Percentiles rank a stretch among this genome's conserved stretches.
phyloP scores from a whole-genome alignment of 2,888 invertebrate species.

The Listrodromus nycthemerus region DNA sequence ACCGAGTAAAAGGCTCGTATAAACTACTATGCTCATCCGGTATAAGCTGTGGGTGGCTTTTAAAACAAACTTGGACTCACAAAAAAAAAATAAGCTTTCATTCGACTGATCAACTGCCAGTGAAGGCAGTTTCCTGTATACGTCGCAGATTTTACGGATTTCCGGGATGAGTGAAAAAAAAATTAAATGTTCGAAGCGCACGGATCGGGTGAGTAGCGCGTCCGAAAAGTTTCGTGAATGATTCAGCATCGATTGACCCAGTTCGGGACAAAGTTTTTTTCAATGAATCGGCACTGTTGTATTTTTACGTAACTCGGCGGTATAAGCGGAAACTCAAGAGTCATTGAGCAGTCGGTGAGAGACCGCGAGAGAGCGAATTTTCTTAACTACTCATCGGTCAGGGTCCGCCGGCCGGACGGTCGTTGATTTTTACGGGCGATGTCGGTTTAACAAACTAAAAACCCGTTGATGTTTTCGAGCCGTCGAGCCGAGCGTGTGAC shows the following conservation, averaged over 20 bases:
- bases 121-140: too few relatives aligned
- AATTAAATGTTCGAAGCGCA: background rate
- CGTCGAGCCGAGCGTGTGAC: background rate
- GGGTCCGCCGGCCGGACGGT: background rate
- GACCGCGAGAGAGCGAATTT: background rate
- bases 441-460: slow-evolving; percentile 40
- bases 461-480: background rate
- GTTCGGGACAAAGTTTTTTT: background rate
- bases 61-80: too few relatives aligned
- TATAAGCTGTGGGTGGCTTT: too few relatives aligned
- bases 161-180: background rate
- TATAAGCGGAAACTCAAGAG: background rate
- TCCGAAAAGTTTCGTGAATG: background rate
- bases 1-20: too few relatives aligned
- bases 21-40: too few relatives aligned
- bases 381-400: slow-evolving; percentile 2
- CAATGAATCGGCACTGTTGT: background rate
- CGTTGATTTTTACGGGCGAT: slow-evolving; percentile 45
- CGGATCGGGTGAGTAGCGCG: background rate
- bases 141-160: too few relatives aligned
- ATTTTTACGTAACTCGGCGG: background rate
- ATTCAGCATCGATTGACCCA: background rate
- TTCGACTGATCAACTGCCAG: too few relatives aligned
- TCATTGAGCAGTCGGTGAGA: background rate
- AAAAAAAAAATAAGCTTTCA: too few relatives aligned